Conservation (phyloP, 2,888 invertebrate species). For the Cephus nigrinus region DNA sequence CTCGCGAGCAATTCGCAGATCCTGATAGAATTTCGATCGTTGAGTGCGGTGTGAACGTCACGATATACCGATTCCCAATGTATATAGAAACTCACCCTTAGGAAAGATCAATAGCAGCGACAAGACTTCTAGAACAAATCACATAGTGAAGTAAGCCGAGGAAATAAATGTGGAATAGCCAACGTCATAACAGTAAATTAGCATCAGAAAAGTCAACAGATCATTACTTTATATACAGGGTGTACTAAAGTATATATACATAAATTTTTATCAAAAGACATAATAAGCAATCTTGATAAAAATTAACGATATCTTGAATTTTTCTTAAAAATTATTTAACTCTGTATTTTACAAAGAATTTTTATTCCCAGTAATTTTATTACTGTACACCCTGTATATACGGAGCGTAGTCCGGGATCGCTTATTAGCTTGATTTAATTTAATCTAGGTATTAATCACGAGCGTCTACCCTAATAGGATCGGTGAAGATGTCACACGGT, state of each 20-base stretch:
- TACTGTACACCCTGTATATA: not conserved
- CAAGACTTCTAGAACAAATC: not conserved
- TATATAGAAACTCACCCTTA: not conserved
- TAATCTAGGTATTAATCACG: conserved; percentile 56
- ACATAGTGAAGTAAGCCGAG: not conserved
- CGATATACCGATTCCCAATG: conserved; percentile 37
- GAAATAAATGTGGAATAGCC: not conserved
- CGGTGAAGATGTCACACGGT: conserved; percentile 54
- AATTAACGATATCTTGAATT: too few species aligned
- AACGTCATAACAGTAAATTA: conserved; percentile 37
- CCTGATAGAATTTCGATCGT: not conserved
- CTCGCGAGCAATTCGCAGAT: conserved; percentile 10
- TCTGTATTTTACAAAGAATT: not conserved
- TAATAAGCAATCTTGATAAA: too few species aligned
- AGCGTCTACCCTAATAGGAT: conserved; percentile 46
- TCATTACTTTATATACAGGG: not conserved
- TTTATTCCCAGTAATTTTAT: not conserved
- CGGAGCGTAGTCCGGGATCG: conserved; percentile 27
- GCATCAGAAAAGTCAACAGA: conserved; percentile 46
- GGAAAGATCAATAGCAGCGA: not conserved
- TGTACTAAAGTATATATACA: too few species aligned
- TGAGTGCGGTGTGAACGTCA: conserved; percentile 40
- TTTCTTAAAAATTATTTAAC: not conserved
- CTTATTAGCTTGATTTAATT: conserved; percentile 59
- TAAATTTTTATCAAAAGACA: too few species aligned